A percentile compares a stretch with the other conserved stretches of the same genome.
phyloP scores from a whole-genome alignment of 2,113 vertebrate genomes.

The Calyptommatus sinebrachiatus region DNA sequence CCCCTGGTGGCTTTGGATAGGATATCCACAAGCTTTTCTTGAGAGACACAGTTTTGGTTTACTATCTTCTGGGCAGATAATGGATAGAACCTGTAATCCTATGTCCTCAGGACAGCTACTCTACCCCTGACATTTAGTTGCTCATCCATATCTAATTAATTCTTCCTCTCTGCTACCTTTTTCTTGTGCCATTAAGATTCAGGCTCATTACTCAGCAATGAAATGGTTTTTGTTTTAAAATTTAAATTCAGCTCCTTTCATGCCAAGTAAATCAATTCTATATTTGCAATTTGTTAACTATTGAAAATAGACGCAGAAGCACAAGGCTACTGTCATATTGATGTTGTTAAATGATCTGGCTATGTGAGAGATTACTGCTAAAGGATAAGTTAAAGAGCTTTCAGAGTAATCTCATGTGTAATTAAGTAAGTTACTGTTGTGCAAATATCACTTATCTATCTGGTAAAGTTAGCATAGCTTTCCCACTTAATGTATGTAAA shows the following conservation, averaged over 20 bases:
- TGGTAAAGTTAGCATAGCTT: slow-evolving; percentile 13
- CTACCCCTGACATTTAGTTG: no score
- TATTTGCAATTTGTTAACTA: slow-evolving; percentile 19
- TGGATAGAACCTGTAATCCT: no score
- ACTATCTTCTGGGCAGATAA: no score
- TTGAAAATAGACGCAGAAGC: background rate
- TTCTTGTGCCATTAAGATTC: background rate
- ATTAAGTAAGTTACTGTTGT: background rate
- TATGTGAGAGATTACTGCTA: slow-evolving; percentile 28
- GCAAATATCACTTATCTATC: slow-evolving; percentile 12
- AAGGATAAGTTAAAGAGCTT: slow-evolving; percentile 29
- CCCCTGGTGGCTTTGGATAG: no score
- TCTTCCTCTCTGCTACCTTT: background rate
- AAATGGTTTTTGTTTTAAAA: background rate
- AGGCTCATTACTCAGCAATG: background rate
- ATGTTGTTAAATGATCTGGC: slow-evolving; percentile 28
- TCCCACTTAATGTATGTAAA: slow-evolving; percentile 2
- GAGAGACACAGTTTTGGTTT: no score
- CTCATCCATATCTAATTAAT: no score
- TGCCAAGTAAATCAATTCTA: slow-evolving; percentile 15
- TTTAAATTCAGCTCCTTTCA: background rate
- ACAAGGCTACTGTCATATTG: slow-evolving; percentile 28
- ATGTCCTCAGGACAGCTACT: no score
- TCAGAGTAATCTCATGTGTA: slow-evolving; percentile 36
- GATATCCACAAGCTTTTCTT: no score